phyloP scores from a whole-genome alignment of 2,888 invertebrate genomes.

The Thysanoteuthis rhombus region DNA sequence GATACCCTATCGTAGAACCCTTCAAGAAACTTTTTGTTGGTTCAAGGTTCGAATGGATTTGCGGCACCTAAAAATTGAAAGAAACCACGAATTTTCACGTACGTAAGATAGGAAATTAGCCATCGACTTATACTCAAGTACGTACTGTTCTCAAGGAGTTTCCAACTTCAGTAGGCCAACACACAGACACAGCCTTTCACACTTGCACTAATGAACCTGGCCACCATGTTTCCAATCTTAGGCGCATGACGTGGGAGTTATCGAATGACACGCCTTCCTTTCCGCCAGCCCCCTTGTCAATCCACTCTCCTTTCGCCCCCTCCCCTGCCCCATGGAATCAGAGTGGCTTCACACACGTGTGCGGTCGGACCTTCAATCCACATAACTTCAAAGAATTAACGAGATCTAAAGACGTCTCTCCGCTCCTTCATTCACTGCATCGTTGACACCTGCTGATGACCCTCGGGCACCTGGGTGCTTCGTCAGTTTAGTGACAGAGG shows the following conservation, averaged over 20 bases:
- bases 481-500: not conserved
- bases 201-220: not conserved
- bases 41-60: too few relatives aligned
- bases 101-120: too few relatives aligned
- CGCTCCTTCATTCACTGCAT: not conserved
- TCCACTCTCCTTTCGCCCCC: not conserved
- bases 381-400: not conserved
- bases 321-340: not conserved
- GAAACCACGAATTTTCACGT: too few relatives aligned
- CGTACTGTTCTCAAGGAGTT: too few relatives aligned
- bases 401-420: not conserved
- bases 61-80: too few relatives aligned
- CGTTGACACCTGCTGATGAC: slow-evolving; percentile 12
- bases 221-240: not conserved
- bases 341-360: not conserved
- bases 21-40: too few relatives aligned
- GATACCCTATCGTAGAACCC: too few relatives aligned
- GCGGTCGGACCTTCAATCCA: not conserved
- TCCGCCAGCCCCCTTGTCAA: not conserved
- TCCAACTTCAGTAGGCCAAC: not conserved
- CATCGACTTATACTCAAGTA: too few relatives aligned
- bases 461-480: not conserved
- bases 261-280: not conserved
- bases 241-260: not conserved
- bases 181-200: not conserved